phyloP scores from a whole-genome alignment of 2,113 vertebrate species.

The Porphyrio hochstetteri region DNA sequence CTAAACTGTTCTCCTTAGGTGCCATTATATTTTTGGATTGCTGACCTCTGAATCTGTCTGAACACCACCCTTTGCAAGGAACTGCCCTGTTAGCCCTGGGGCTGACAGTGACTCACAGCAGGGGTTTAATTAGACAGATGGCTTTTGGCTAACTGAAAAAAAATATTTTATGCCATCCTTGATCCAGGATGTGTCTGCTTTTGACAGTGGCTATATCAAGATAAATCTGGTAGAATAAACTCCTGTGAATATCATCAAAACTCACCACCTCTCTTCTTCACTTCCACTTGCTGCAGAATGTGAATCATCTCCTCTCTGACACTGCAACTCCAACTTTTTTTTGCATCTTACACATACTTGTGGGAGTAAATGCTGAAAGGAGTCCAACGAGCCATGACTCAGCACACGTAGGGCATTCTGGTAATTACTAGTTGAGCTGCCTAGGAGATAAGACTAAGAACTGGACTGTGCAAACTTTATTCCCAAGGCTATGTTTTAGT shows the following conservation, averaged over 20 bases:
- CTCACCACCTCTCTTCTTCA: conserved; percentile 61
- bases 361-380: conserved; percentile 59
- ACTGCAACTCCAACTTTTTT: neutral
- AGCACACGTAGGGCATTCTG: neutral
- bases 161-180: neutral
- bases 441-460: neutral
- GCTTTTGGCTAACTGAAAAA: neutral
- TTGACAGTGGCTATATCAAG: neutral
- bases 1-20: neutral
- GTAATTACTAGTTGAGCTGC: neutral
- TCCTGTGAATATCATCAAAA: neutral
- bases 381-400: conserved; percentile 36
- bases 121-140: neutral
- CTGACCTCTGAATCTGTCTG: neutral
- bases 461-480: neutral
- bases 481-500: neutral
- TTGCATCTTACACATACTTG: conserved; percentile 26
- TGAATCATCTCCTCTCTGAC: conserved; percentile 20
- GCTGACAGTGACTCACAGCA: neutral
- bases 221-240: neutral
- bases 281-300: conserved; percentile 44
- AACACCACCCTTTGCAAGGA: neutral
- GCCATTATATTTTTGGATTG: neutral
- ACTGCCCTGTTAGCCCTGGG: neutral
- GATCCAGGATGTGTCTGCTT: neutral